A percentile compares a stretch with the other conserved stretches of the same genome.
phyloP scores from a whole-genome alignment of 2,113 vertebrate species.

The Brachirus orientalis region DNA sequence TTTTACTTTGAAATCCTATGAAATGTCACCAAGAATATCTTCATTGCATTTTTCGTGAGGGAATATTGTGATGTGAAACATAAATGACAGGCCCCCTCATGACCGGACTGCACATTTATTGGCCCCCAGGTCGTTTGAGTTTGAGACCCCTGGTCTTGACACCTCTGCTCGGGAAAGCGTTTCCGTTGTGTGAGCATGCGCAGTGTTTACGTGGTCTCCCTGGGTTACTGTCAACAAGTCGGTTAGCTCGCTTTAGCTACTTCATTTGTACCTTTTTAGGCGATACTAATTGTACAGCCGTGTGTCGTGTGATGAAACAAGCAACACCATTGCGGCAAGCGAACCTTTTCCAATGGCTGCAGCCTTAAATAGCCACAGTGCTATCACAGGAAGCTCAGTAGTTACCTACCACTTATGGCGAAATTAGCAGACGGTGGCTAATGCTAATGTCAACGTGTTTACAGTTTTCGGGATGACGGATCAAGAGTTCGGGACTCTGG shows the following conservation, averaged over 20 bases:
- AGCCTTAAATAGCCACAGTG: background rate
- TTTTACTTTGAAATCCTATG: too few species aligned
- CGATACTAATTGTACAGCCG: background rate
- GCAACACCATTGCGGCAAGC: fast-evolving
- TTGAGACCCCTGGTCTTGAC: too few species aligned
- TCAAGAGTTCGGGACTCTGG: slow-evolving; percentile 81
- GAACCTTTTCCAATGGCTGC: too few species aligned
- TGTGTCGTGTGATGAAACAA: background rate
- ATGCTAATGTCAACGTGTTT: slow-evolving; percentile 36
- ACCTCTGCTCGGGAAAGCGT: too few species aligned
- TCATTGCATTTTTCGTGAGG: too few species aligned
- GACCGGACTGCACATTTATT: too few species aligned
- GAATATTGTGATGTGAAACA: too few species aligned
- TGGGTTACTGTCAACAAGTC: slow-evolving; percentile 67
- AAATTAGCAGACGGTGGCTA: slow-evolving; percentile 17
- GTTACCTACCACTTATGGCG: background rate
- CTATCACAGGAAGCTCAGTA: background rate
- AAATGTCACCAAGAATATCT: too few species aligned
- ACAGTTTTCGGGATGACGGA: slow-evolving; percentile 58
- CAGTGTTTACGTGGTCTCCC: slow-evolving; percentile 53
- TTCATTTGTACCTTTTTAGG: background rate
- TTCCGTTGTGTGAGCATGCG: slow-evolving; percentile 48
- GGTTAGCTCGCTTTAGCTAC: background rate
- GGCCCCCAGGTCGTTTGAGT: too few species aligned
- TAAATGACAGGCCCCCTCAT: too few species aligned